phyloP scores from a whole-genome alignment of 2,797 vertebrate species.

The Centroberyx gerrardi region DNA sequence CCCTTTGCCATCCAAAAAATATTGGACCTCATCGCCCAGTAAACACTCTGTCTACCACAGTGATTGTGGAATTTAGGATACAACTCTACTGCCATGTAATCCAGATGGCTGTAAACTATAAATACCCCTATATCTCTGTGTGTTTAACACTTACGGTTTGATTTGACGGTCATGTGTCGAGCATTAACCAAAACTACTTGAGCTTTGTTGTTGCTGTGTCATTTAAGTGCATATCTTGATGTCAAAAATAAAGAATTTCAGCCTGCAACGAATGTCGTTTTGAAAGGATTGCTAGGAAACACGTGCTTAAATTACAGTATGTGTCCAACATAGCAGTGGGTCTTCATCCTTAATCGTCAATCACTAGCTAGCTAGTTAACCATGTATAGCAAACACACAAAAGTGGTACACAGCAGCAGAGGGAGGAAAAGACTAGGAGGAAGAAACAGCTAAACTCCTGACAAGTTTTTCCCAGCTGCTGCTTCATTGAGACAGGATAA shows the following conservation, averaged over 20 bases:
- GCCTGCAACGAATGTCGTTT: no score
- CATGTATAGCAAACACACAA: no score
- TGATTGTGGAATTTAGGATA: constrained; percentile 72
- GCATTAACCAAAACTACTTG: constrained; percentile 23
- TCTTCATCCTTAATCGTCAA: no score
- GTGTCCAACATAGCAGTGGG: no score
- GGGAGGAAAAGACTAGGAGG: no score
- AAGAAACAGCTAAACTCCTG: no score
- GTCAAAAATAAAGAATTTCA: no score
- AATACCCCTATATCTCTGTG: constrained; percentile 60
- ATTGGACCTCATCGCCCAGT: constrained; percentile 44
- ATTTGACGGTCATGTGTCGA: constrained; percentile 46
- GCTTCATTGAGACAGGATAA: neutral
- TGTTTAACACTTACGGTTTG: constrained; percentile 57
- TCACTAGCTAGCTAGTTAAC: no score
- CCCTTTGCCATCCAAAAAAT: constrained; percentile 4
- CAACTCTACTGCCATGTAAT: constrained; percentile 61
- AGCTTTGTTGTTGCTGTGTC: constrained; percentile 30
- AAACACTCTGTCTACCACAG: constrained; percentile 44
- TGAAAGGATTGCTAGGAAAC: no score
- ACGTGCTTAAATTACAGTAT: no score
- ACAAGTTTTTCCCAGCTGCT: neutral
- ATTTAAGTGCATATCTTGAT: constrained; percentile 7
- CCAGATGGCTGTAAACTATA: constrained; percentile 65
- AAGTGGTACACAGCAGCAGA: no score